phyloP scores from a whole-genome alignment of 2,113 vertebrate genomes.

The Leptosomus discolor region DNA sequence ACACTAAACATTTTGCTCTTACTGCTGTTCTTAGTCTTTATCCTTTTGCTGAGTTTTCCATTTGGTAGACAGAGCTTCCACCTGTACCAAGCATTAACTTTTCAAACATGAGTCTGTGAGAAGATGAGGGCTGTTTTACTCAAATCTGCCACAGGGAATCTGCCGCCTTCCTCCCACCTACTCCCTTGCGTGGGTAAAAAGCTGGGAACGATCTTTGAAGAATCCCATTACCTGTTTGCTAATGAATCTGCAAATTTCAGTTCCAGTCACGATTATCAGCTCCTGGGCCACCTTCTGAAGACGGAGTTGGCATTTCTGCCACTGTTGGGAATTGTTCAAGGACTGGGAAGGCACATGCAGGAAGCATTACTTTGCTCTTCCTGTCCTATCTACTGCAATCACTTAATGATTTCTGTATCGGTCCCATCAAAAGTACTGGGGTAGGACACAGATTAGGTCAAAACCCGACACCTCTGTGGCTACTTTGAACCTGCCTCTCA shows the following conservation, averaged over 20 bases:
- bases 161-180: neutral
- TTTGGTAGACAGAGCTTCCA: neutral
- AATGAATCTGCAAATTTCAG: neutral
- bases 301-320: neutral
- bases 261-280: neutral
- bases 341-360: neutral
- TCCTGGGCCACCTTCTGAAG: neutral
- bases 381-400: neutral
- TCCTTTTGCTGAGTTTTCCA: neutral
- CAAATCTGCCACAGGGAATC: neutral
- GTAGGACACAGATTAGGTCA: neutral
- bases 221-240: neutral
- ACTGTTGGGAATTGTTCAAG: neutral
- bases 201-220: neutral
- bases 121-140: neutral
- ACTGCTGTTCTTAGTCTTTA: neutral
- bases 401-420: neutral
- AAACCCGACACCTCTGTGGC: neutral
- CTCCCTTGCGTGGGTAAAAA: neutral
- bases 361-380: neutral
- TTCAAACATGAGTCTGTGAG: neutral
- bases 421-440: neutral
- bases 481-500: neutral
- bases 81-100: neutral
- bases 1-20: neutral